Base-by-base conservation (phyloP, 2,888 invertebrate species). In the Dicycla oo region DNA sequence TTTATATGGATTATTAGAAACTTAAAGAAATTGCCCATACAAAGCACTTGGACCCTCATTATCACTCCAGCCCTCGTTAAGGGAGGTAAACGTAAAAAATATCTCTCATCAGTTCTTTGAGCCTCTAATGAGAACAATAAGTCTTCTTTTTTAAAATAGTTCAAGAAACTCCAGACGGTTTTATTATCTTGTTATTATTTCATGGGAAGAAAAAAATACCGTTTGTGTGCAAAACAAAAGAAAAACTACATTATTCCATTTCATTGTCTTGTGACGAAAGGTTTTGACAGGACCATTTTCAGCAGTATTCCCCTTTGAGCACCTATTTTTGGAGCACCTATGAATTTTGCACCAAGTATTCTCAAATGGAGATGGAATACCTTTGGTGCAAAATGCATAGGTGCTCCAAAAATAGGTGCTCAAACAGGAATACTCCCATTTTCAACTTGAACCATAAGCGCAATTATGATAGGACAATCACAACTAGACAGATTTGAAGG, bases 21-120 rank as follows among this genome's bases (percentile, higher is more conserved):
- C 64, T 47, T 26, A 61, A 67, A 73, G 30, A 67, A 80, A 80
- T 82, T 43, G 64, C n/a, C 64, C 69, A 64, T 77, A 77, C 56
- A 57, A 71, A 72, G 69, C 47, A 57, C 53, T 75, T 56, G 30
- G 51, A 60, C 84, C 86, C 76, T 81, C 75, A 83, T 86, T 83
- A 77, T 54, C 75, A 73, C 69, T 54, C 43, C 49, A 38, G 5
- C 58, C 56, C 73, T 83, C 70, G 71, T 81, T 83, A 77, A 26
- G 63, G 56, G 61, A 51, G 56, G 23, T 54, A 65, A 71, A 56
- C 61, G 54, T 68, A 75, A 77, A 69, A 79, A 79, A 83, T 73
- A 49, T 15, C 47, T 54, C 64, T 60, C 84, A 68, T 79, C 58
- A 73, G 18, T 51, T 73, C 69, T 81, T 81, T 79, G 67, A 57